Percentiles rank a stretch among this genome's conserved stretches.
Evolutionary conservation across 2,113 vertebrate genomes (phyloP).

Genomic region (Colaptes auratus): DNA sequence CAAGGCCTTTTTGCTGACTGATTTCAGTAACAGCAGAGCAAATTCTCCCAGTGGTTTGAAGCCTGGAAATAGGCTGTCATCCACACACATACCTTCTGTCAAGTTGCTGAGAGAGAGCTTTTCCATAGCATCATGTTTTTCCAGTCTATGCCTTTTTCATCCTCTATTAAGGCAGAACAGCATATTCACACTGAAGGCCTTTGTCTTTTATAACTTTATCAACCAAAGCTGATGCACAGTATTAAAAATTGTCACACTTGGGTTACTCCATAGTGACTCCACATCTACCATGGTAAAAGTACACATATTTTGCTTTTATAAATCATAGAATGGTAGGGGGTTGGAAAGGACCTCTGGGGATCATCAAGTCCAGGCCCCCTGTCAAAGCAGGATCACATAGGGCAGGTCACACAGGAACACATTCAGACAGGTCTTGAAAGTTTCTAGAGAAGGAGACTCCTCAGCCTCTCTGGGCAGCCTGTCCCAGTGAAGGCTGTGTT

Average conservation of each 20-base stretch:
- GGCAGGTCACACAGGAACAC: too few species aligned
- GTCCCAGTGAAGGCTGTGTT: neutral
- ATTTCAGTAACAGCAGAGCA: neutral
- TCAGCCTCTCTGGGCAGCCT: too few species aligned
- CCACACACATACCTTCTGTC: neutral
- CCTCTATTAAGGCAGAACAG: neutral
- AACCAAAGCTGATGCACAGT: neutral
- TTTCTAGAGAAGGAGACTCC: too few species aligned
- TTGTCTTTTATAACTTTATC: neutral
- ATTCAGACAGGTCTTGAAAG: too few species aligned
- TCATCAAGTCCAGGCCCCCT: too few species aligned
- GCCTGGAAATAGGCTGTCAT: neutral
- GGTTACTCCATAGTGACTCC: neutral
- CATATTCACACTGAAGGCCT: neutral
- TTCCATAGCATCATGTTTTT: neutral
- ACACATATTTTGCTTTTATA: neutral
- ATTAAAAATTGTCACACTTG: neutral
- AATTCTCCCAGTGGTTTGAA: neutral
- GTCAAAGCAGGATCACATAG: too few species aligned
- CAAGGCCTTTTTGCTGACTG: neutral
- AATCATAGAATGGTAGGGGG: neutral
- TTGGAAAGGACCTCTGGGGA: too few species aligned
- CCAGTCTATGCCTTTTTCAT: neutral
- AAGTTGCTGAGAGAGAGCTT: neutral
- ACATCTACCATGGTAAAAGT: neutral